phyloP scores from a whole-genome alignment of 1,140 invertebrate species.

The Riptortus pedestris region DNA sequence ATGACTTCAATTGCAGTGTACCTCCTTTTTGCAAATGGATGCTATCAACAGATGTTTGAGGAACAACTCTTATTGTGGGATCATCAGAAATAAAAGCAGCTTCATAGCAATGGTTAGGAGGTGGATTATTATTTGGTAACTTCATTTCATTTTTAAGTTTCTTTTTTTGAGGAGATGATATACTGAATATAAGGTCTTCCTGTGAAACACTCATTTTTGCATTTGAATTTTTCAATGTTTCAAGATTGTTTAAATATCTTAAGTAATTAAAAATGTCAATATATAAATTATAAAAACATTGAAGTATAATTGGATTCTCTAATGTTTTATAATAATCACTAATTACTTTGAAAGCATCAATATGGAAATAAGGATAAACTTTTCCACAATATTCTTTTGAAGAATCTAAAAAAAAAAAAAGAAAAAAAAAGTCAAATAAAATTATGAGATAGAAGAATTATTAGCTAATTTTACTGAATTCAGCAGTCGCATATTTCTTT shows the following conservation, averaged over 20 bases:
- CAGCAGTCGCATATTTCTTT: too few species aligned
- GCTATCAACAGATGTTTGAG: constrained; percentile 34
- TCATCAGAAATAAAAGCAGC: constrained; percentile 38
- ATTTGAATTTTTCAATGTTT: constrained; percentile 5
- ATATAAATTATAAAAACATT: constrained; percentile 23
- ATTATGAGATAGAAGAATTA: constrained; percentile 23
- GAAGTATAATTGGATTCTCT: constrained; percentile 20
- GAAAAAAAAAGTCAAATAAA: constrained; percentile 25
- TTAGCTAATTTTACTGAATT: background rate
- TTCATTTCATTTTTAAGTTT: background rate
- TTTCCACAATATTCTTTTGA: constrained; percentile 17
- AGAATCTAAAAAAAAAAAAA: constrained; percentile 24
- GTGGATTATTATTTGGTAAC: constrained; percentile 1
- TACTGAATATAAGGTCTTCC: background rate
- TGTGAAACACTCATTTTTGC: background rate
- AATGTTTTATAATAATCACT: constrained; percentile 26
- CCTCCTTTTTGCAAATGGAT: constrained; percentile 31
- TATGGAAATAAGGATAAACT: constrained; percentile 25
- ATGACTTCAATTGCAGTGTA: background rate
- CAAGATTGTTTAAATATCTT: background rate
- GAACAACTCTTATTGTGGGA: constrained; percentile 36
- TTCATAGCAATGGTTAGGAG: constrained; percentile 35
- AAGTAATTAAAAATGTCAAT: constrained; percentile 19
- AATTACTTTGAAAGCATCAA: constrained; percentile 24
- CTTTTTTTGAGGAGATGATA: background rate